Base-by-base conservation (phyloP, 2,797 vertebrate genomes). In the Pyrocephalus nanus region DNA sequence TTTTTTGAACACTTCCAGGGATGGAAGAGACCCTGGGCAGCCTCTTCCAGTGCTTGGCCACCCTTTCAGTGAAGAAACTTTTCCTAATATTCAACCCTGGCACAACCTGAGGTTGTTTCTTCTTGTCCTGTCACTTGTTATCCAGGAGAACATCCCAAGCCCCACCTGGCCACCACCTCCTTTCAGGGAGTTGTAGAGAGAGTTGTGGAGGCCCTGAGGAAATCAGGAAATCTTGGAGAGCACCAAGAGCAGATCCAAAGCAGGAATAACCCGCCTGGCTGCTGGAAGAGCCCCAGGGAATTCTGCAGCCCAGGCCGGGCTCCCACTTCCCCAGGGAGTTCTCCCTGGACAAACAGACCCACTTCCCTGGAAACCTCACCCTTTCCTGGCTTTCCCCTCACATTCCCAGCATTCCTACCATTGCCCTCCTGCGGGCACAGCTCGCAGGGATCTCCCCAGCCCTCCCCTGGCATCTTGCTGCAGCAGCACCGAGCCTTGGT, bases 371-470 rank as follows among this genome's bases (percentile, higher is more conserved):
- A 11, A 0, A 1, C 19, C n/a, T 72, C 4, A 15, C 26, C 25
- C 53, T 57, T 20, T 15, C n/a, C 66, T 12, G 13, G 40, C 36
- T 15, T 48, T 71, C 38, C 45, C 55, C 62, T 38, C 6, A 0
- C 40, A 0, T 4, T 58, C 29, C 48, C 20, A 21, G 38, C n/a
- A 15, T 17, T 60, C 98, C 95, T 93, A 99, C 99, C 98, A 2
- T 99, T 98, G 3, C 73, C 98, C 54, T 99, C 98, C 58, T 98
- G 97, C 0, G 99, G 99, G 88, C 99, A 99, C 90, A 99, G 98
- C 93, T 99, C 99, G 12, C 99, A 99, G 23, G 99, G 99, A n/a
- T 99, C 98, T 2, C 99, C 99, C 99, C 99, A 99, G 40, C 99
- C 99, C 94, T 99, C 99, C 2, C 99, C 99, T 0, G 99, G 98